These are phyloP conservation scores for Corythornis cristatus DNA, from an alignment of 2,113 vertebrate species.

Conservation along the genomic window DNA sequence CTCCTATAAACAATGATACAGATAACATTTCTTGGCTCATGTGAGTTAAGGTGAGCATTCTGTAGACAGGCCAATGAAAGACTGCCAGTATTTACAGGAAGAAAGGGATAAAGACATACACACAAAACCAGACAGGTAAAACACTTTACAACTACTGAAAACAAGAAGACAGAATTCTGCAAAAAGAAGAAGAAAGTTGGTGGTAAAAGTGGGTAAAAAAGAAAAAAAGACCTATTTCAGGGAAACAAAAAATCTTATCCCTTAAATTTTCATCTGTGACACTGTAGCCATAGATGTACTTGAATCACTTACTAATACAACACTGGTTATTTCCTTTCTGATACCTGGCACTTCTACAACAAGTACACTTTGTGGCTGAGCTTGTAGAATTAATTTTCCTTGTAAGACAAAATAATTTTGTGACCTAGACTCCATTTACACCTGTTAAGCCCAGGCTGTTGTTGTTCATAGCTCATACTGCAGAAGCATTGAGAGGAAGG, in stretches of 20 bases:
- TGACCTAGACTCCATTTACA: not conserved
- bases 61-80: not conserved
- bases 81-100: not conserved
- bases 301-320: not conserved
- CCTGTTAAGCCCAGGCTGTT: not conserved
- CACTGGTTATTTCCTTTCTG: not conserved
- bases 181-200: not conserved
- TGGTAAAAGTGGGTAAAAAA: not conserved
- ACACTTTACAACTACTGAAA: constrained; percentile 43
- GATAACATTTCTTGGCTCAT: not conserved
- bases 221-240: not conserved
- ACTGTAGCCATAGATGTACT: not conserved
- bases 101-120: constrained; percentile 52
- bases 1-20: not conserved
- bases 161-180: not conserved
- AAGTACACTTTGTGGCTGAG: not conserved
- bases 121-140: constrained; percentile 46
- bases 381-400: not conserved
- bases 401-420: not conserved
- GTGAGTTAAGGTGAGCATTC: not conserved
- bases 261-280: not conserved
- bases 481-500: not conserved
- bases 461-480: not conserved
- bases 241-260: not conserved
- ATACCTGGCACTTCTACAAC: not conserved